phyloP scores from a whole-genome alignment of 1,140 invertebrate genomes.

The Ceratina calcarata region DNA sequence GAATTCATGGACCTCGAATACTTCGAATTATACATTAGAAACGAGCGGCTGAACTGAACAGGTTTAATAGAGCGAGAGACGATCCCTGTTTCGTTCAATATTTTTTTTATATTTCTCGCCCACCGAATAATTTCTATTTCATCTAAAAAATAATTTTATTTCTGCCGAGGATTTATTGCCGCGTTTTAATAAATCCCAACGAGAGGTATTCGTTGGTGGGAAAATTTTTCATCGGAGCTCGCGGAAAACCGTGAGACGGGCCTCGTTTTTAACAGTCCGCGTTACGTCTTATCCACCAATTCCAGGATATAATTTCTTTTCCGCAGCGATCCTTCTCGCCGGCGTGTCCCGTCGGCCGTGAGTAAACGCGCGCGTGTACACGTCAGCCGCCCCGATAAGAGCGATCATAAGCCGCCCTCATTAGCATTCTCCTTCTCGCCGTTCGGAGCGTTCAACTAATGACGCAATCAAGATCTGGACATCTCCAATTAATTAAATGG shows the following conservation, averaged over 20 bases:
- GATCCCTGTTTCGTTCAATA: too few species aligned
- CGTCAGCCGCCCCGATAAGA: conserved; percentile 55
- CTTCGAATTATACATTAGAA: too few species aligned
- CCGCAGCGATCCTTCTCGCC: conserved; percentile 35
- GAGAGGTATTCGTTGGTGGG: neutral
- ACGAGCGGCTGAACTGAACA: too few species aligned
- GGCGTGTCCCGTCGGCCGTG: conserved; percentile 23
- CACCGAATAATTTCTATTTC: too few species aligned
- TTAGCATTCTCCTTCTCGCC: conserved; percentile 61
- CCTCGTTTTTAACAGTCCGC: conserved; percentile 11
- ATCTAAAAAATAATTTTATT: too few species aligned
- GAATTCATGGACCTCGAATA: neutral
- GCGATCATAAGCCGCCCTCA: conserved; percentile 64
- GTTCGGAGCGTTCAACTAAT: conserved; percentile 61
- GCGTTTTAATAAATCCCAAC: neutral
- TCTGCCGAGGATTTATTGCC: too few species aligned
- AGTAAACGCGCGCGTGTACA: conserved; percentile 37
- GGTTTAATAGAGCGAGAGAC: too few species aligned
- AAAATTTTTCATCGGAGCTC: conserved; percentile 27
- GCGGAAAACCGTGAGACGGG: conserved; percentile 24
- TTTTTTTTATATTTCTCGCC: too few species aligned
- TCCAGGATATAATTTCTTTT: conserved; percentile 54
- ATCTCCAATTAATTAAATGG: conserved; percentile 45
- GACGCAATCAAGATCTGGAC: conserved; percentile 62
- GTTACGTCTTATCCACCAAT: conserved; percentile 32